These are phyloP conservation scores for Euphydryas editha DNA, from an alignment of 2,888 invertebrate species.

Conservation along the genomic window DNA sequence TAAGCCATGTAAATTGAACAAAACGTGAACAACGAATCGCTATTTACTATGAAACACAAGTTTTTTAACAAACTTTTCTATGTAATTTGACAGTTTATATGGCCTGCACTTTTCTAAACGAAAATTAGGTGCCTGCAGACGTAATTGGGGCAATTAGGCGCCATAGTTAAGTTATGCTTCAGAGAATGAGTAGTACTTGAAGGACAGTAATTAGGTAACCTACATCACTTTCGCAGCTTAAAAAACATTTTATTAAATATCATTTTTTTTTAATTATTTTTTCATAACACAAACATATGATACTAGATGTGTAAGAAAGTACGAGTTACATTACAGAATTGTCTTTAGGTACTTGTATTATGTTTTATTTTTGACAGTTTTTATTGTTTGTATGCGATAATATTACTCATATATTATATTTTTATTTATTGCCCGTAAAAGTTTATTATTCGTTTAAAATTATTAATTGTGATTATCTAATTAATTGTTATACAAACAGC, in stretches of 20 bases:
- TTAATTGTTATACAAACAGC: too few relatives aligned
- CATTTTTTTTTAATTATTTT: not conserved
- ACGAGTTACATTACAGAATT: too few relatives aligned
- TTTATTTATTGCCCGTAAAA: too few relatives aligned
- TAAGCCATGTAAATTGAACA: too few relatives aligned
- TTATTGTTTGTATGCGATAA: too few relatives aligned
- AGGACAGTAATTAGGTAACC: constrained; percentile 30
- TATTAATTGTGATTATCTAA: too few relatives aligned
- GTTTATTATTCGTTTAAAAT: too few relatives aligned
- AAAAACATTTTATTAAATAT: constrained; percentile 19
- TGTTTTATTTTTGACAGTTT: too few relatives aligned
- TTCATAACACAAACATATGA: not conserved
- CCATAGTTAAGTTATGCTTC: constrained; percentile 24
- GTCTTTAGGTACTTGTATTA: too few relatives aligned
- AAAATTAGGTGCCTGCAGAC: constrained; percentile 24
- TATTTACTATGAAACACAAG: constrained; percentile 22
- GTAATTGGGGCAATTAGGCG: constrained; percentile 33
- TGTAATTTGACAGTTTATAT: constrained; percentile 30
- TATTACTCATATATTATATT: too few relatives aligned
- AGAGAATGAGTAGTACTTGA: constrained; percentile 15
- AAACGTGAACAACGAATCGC: constrained; percentile 9
- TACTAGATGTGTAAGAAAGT: not conserved
- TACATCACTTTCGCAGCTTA: constrained; percentile 23
- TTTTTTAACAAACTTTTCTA: constrained; percentile 29
- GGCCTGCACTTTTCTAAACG: constrained; percentile 30